phyloP scores from a whole-genome alignment of 1,140 invertebrate species.

The Globodera rostochiensis region DNA sequence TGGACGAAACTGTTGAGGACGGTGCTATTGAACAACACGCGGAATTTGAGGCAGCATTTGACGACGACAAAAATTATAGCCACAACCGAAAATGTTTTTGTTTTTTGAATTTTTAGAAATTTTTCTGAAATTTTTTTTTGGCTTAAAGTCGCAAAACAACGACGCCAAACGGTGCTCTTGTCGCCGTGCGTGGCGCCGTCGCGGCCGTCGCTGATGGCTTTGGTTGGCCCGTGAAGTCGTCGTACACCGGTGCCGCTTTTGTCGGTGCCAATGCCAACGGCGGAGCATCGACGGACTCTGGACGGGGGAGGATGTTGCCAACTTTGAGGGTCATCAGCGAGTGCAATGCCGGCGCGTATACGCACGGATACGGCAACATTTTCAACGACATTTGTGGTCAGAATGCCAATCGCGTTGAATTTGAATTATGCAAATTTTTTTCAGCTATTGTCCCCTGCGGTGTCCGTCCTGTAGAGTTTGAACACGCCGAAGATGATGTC shows the following conservation, averaged over 20 bases:
- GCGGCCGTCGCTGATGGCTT: not conserved
- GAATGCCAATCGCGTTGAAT: no score
- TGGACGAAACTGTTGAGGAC: not conserved
- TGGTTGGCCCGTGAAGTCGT: not conserved
- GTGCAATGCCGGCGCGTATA: not conserved
- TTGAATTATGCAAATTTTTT: no score
- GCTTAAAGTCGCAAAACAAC: no score
- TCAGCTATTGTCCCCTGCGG: no score
- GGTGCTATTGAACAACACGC: not conserved
- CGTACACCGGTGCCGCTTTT: not conserved
- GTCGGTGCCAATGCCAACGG: not conserved
- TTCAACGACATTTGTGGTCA: not conserved
- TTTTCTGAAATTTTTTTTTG: not conserved
- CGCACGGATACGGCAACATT: not conserved
- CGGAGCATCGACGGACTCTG: not conserved
- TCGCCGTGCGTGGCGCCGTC: no score
- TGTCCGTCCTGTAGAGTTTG: no score
- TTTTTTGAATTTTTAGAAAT: no score
- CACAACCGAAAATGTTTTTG: not conserved
- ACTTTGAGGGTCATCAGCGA: not conserved
- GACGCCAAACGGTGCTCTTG: not conserved
- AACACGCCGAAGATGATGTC: no score
- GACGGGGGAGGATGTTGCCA: not conserved
- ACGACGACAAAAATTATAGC: conserved; percentile 7
- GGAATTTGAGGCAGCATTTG: not conserved